phyloP scores from a whole-genome alignment of 2,888 invertebrate species.

The Imbricaverruca yamaguchii region DNA sequence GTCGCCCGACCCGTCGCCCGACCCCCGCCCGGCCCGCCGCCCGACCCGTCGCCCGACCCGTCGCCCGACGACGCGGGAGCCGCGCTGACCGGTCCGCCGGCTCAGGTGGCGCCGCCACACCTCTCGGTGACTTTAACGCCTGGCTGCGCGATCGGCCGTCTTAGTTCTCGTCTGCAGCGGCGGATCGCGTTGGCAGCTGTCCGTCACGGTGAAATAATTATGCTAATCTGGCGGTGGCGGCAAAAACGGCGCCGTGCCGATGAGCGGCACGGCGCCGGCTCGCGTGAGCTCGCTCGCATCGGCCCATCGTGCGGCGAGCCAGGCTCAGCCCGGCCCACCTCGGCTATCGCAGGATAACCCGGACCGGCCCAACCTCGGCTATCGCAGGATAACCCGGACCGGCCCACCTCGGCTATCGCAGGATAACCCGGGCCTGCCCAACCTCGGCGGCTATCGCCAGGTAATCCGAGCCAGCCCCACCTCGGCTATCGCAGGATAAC shows the following conservation, averaged over 20 bases:
- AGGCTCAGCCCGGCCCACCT: not conserved
- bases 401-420: no score
- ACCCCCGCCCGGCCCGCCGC: no score
- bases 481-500: no score
- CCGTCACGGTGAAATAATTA: not conserved
- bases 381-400: no score
- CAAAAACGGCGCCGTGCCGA: constrained; percentile 12
- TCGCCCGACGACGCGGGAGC: no score
- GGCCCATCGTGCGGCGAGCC: not conserved
- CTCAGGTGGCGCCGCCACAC: not conserved
- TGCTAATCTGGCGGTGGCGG: not conserved
- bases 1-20: no score
- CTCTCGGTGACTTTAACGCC: constrained; percentile 4
- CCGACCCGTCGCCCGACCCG: no score
- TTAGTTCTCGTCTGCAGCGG: not conserved
- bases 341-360: no score
- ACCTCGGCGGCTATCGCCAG: no score
- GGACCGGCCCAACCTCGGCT: no score
- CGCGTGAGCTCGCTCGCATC: not conserved
- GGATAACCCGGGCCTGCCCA: no score
- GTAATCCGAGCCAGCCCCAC: no score
- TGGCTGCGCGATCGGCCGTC: not conserved
- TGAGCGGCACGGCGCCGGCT: not conserved
- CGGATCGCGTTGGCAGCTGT: constrained; percentile 3
- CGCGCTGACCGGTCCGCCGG: not conserved